Percentiles rank a stretch among this genome's conserved stretches.
Conservation (phyloP, 2,113 vertebrate species). For the Clarias gariepinus region DNA sequence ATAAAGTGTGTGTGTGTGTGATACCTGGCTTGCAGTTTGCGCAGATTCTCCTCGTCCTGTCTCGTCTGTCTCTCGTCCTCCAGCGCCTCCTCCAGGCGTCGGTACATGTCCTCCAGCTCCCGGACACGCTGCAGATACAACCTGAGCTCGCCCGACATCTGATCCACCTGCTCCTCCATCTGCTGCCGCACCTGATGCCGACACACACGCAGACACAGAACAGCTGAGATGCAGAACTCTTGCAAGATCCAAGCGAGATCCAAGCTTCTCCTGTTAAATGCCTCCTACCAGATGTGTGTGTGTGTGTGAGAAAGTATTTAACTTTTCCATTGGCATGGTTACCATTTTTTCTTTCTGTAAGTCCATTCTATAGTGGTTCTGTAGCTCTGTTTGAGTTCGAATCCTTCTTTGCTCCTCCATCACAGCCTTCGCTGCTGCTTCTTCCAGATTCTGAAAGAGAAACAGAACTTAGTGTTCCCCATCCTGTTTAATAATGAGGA, state of each 20-base stretch:
- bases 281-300: background rate
- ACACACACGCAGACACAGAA: conserved; percentile 18
- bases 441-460: conserved; percentile 81
- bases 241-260: background rate
- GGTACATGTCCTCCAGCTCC: conserved; percentile 93
- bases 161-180: conserved; percentile 93
- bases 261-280: background rate
- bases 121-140: conserved; percentile 88
- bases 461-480: background rate
- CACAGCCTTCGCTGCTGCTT: conserved; percentile 80
- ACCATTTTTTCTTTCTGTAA: conserved; percentile 92
- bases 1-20: no score
- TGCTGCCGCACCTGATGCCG: conserved; percentile 85
- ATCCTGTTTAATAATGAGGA: background rate
- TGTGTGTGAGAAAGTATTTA: background rate
- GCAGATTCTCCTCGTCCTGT: conserved; percentile 88
- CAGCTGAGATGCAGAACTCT: background rate
- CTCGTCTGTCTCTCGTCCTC: conserved; percentile 88
- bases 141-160: conserved; percentile 91
- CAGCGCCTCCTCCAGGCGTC: conserved; percentile 85
- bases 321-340: background rate
- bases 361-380: conserved; percentile 85
- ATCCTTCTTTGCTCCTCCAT: conserved; percentile 86
- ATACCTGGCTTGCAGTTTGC: conserved; percentile 88
- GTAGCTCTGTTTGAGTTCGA: conserved; percentile 86